These are phyloP conservation scores for Lithophane ornitopus DNA, from an alignment of 2,888 invertebrate genomes.

Conservation along the genomic window DNA sequence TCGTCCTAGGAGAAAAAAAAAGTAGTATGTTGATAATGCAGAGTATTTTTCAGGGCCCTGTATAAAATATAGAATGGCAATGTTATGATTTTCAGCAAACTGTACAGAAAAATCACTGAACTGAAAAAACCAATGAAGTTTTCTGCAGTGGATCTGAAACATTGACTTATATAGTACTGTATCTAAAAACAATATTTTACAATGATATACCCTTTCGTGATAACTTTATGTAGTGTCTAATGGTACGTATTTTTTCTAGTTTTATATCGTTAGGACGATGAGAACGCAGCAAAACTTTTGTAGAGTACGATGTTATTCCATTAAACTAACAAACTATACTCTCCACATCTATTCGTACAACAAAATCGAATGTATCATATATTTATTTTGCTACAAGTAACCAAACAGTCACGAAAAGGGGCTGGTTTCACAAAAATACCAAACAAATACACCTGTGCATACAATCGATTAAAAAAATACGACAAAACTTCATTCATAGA, in stretches of 20 bases:
- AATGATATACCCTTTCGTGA: too few species aligned
- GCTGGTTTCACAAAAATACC: slow-evolving; percentile 56
- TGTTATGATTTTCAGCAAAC: too few species aligned
- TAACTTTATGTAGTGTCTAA: too few species aligned
- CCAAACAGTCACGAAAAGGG: slow-evolving; percentile 60
- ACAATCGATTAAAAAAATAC: slow-evolving; percentile 72
- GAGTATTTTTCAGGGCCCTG: neutral
- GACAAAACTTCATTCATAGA: slow-evolving; percentile 77
- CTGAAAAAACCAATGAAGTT: too few species aligned
- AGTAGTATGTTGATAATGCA: neutral
- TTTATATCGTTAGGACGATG: neutral
- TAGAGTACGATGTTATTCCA: slow-evolving; percentile 5
- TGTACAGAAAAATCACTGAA: too few species aligned
- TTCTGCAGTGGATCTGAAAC: too few species aligned
- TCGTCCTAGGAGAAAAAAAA: too few species aligned
- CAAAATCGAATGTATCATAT: slow-evolving; percentile 44
- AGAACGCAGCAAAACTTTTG: neutral
- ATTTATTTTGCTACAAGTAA: slow-evolving; percentile 64
- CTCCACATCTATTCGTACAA: slow-evolving; percentile 20
- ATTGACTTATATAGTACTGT: too few species aligned
- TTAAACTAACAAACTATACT: slow-evolving; percentile 34
- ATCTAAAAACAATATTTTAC: too few species aligned
- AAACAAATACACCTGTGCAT: slow-evolving; percentile 87
- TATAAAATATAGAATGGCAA: neutral
- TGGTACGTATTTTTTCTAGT: neutral